Percentiles rank a stretch among this genome's conserved stretches.
These are phyloP conservation scores for Melanaphis sacchari DNA, from an alignment of 1,140 invertebrate species.

Conservation along the genomic window DNA sequence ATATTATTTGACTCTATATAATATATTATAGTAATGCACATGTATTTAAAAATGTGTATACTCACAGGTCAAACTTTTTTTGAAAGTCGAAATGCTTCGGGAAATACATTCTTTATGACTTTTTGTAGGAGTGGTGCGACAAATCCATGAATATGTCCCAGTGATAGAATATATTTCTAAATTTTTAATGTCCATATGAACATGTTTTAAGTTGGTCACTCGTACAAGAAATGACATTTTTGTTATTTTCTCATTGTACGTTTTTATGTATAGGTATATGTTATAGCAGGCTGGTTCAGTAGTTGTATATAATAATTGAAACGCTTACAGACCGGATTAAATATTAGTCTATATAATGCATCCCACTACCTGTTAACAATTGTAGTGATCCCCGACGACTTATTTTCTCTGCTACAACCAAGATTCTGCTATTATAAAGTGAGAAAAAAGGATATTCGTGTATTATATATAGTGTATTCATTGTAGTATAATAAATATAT, in stretches of 20 bases:
- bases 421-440: neutral
- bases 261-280: neutral
- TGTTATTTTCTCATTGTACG: neutral
- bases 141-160: neutral
- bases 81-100: neutral
- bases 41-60: neutral
- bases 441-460: neutral
- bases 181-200: neutral
- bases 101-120: neutral
- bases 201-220: neutral
- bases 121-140: fast-evolving
- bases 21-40: no score
- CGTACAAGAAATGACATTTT: neutral
- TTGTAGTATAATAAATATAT: neutral
- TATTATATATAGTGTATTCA: no score
- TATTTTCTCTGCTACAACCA: neutral
- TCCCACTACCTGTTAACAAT: constrained; percentile 1
- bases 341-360: constrained; percentile 4
- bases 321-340: neutral
- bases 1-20: neutral
- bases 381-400: neutral
- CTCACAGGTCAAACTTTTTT: neutral
- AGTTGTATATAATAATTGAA: neutral
- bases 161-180: neutral
- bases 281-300: neutral